Conservation (phyloP, 1,140 invertebrate species). For the Varroa destructor region DNA sequence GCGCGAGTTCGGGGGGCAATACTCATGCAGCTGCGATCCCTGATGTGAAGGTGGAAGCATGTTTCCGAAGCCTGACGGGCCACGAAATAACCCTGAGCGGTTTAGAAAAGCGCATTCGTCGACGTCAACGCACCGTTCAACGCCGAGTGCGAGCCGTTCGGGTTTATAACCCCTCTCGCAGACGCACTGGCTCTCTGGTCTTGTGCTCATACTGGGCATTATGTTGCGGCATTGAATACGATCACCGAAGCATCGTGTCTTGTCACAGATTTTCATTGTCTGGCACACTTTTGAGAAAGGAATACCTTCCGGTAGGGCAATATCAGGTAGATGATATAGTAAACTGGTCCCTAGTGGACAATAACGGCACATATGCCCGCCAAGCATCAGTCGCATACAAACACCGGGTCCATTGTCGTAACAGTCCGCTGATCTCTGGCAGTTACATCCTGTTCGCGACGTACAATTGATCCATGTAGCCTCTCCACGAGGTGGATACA, state of each 20-base stretch:
- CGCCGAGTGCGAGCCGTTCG: conserved; percentile 6
- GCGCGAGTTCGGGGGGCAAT: conserved; percentile 10
- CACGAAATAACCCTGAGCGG: neutral
- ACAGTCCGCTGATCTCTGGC: neutral
- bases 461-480: conserved; percentile 1
- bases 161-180: neutral
- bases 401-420: conserved; percentile 12
- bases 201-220: no score
- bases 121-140: conserved; percentile 15
- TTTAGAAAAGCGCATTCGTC: conserved; percentile 13
- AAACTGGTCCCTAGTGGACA: neutral
- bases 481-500: no score
- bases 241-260: conserved; percentile 8
- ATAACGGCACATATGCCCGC: neutral
- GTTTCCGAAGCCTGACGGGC: no score
- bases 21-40: neutral
- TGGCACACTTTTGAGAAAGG: neutral
- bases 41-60: no score
- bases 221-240: neutral
- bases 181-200: neutral
- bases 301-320: conserved; percentile 2
- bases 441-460: neutral
- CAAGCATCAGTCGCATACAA: neutral
- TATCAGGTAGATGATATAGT: conserved; percentile 7
- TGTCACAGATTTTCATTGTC: neutral